Conservation (phyloP, 2,888 invertebrate species). For the Cephonodes hylas region DNA sequence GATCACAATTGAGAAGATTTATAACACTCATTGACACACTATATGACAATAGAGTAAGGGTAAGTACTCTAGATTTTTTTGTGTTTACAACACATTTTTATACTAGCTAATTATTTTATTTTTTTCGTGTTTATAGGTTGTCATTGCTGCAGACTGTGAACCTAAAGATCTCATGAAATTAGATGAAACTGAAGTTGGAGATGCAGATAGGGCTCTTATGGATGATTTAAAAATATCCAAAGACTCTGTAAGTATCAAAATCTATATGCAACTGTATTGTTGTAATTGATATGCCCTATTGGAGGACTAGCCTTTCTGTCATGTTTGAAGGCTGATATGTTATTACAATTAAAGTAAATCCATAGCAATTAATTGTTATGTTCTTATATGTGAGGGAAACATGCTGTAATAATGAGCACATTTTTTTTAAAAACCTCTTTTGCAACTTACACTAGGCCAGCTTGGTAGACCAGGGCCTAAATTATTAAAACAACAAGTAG, state of each 20-base stretch:
- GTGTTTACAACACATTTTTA: background rate
- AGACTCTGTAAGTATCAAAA: conserved; percentile 81
- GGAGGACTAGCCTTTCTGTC: too few species aligned
- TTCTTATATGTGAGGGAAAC: too few species aligned
- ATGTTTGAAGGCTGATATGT: too few species aligned
- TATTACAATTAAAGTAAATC: too few species aligned
- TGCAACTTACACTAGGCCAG: too few species aligned
- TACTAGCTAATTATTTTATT: conserved; percentile 11
- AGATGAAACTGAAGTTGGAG: conserved; percentile 80
- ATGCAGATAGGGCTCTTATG: conserved; percentile 94
- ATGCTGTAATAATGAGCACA: too few species aligned
- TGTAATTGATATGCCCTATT: too few species aligned
- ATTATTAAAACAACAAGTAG: too few species aligned
- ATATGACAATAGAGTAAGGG: conserved; percentile 94
- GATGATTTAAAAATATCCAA: conserved; percentile 95
- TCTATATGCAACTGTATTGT: background rate
- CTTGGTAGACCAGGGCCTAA: too few species aligned
- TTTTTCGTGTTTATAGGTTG: conserved; percentile 79
- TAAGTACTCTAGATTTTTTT: conserved; percentile 41
- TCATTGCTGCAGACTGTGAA: conserved; percentile 91
- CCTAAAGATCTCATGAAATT: conserved; percentile 87
- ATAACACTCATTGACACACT: conserved; percentile 98
- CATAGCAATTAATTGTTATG: too few species aligned
- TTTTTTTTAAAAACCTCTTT: too few species aligned
- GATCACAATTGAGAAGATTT: conserved; percentile 95